Evolutionary conservation across 2,888 invertebrate genomes (phyloP).

Genomic region (Hyposoter dolosus): DNA sequence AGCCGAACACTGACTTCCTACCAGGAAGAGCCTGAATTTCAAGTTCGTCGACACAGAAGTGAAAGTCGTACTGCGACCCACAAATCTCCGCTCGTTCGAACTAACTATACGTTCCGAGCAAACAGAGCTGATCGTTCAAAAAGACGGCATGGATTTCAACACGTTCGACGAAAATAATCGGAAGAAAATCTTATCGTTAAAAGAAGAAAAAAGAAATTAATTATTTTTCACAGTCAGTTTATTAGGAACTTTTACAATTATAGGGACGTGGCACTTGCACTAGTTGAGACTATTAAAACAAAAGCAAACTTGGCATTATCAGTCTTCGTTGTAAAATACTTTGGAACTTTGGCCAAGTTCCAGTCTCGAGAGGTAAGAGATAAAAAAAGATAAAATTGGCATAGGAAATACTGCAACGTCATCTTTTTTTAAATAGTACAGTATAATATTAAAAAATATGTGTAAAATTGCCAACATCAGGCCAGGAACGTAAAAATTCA

Average conservation of each 20-base stretch:
- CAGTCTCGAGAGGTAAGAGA: conserved; percentile 6
- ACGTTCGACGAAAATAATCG: neutral
- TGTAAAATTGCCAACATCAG: conserved; percentile 18
- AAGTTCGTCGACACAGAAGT: conserved; percentile 39
- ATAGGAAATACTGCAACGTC: neutral
- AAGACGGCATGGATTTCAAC: neutral
- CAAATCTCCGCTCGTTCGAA: conserved; percentile 18
- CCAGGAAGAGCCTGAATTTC: conserved; percentile 10
- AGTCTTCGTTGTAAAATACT: conserved; percentile 71
- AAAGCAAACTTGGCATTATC: conserved; percentile 66
- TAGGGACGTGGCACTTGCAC: conserved; percentile 21
- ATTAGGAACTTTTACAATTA: conserved; percentile 74
- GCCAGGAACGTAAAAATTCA: conserved; percentile 32
- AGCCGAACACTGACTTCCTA: conserved; percentile 23
- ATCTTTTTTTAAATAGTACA: neutral
- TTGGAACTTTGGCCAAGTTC: neutral
- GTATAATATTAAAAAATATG: neutral
- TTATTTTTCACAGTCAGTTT: conserved; percentile 54
- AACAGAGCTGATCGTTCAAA: neutral
- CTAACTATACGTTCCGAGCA: conserved; percentile 2
- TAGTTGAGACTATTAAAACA: conserved; percentile 19
- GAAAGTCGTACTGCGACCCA: conserved; percentile 56
- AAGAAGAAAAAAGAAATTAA: neutral
- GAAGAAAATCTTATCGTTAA: neutral
- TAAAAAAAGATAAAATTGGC: conserved; percentile 34